These are phyloP conservation scores for Metridium senile DNA, from an alignment of 92 coral and sea anemone genomes.

Conservation along the genomic window DNA sequence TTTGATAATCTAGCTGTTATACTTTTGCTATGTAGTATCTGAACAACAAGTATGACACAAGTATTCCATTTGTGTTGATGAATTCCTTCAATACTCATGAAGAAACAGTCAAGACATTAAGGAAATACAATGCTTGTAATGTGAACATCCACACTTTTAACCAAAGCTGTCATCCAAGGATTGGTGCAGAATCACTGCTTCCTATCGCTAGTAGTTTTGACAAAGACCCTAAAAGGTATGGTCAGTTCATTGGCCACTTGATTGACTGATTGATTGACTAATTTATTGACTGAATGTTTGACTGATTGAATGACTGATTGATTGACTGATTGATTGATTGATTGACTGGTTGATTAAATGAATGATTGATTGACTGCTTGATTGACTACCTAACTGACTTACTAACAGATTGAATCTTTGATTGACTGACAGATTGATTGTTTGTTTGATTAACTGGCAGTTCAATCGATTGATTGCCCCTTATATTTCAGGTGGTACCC, in stretches of 20 bases:
- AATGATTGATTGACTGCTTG: neutral
- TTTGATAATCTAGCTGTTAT: neutral
- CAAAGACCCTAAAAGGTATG: slow-evolving; percentile 49
- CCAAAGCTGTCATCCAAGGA: slow-evolving; percentile 95
- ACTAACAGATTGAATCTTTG: neutral
- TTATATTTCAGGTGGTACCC: slow-evolving; percentile 85
- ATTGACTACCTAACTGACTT: neutral
- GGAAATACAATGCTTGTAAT: slow-evolving; percentile 83
- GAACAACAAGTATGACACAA: slow-evolving; percentile 75
- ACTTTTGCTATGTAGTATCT: slow-evolving; percentile 55
- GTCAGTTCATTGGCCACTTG: neutral
- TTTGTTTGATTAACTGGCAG: neutral
- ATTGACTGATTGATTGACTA: neutral
- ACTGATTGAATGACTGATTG: neutral
- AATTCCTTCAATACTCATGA: slow-evolving; percentile 97
- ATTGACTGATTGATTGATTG: neutral
- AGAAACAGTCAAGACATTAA: slow-evolving; percentile 82
- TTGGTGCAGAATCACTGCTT: slow-evolving; percentile 87
- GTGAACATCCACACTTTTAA: slow-evolving; percentile 82
- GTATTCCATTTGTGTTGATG: slow-evolving; percentile 92
- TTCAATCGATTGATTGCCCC: neutral
- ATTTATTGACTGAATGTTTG: neutral
- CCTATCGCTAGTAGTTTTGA: slow-evolving; percentile 75
- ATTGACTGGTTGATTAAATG: neutral
- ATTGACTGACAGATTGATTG: neutral